Conservation (phyloP, 2,113 vertebrate genomes). For the Perca flavescens region DNA sequence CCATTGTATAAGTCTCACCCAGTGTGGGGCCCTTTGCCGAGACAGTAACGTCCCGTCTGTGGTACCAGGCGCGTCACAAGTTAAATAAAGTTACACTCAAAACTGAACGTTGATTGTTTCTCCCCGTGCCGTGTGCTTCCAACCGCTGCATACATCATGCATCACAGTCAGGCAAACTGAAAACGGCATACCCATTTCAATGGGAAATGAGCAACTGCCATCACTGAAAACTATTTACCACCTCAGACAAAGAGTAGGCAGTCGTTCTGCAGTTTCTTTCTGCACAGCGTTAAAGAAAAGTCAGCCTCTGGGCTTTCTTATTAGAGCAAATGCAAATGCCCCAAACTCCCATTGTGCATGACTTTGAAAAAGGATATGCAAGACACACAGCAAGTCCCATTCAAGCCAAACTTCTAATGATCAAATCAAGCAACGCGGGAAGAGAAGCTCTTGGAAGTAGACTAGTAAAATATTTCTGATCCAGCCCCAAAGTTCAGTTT, state of each 20-base stretch:
- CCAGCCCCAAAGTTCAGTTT: conserved; percentile 23
- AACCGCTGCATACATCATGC: conserved; percentile 13
- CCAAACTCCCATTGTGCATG: conserved; percentile 47
- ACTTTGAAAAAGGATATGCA: conserved; percentile 55
- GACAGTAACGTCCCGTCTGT: background rate
- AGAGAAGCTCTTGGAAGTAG: conserved; percentile 38
- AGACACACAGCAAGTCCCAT: conserved; percentile 28
- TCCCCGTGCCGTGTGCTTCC: background rate
- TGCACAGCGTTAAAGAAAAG: conserved; percentile 24
- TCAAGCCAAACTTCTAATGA: conserved; percentile 53
- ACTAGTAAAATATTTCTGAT: conserved; percentile 36
- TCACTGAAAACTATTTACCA: conserved; percentile 21
- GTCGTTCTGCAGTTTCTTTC: background rate
- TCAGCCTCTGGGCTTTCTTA: conserved; percentile 21
- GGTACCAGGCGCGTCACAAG: background rate
- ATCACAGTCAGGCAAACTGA: conserved; percentile 6
- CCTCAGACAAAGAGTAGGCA: background rate
- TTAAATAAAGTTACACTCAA: background rate
- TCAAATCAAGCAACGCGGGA: conserved; percentile 30
- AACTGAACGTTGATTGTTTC: conserved; percentile 13
- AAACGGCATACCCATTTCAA: conserved; percentile 16
- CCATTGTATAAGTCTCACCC: background rate
- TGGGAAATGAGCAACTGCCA: conserved; percentile 5
- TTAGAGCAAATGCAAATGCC: conserved; percentile 50
- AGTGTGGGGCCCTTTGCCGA: background rate